Evolutionary conservation across 2,888 invertebrate genomes (phyloP).

Genomic region (Chaetogeoica ovagalla): DNA sequence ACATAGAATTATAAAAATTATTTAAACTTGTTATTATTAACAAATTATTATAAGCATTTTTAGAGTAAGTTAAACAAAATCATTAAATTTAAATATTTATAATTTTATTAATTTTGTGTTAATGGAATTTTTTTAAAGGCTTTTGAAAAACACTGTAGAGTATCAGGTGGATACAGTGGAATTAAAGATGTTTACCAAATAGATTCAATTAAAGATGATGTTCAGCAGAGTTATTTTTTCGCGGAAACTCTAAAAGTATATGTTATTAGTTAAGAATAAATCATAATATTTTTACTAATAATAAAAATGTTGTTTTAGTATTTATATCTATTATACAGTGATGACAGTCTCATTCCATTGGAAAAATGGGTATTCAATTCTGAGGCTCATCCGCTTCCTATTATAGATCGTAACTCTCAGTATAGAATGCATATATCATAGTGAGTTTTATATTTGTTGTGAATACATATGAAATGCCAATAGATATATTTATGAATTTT

Average conservation of each 20-base stretch:
- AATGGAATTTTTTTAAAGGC: conserved; percentile 65
- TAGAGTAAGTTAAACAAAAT: conserved; percentile 8
- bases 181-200: conserved; percentile 90
- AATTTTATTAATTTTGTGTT: neutral
- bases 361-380: conserved; percentile 99
- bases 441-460: neutral
- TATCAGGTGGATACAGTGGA: conserved; percentile 91
- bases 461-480: neutral
- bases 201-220: conserved; percentile 88
- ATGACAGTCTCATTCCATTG: conserved; percentile 84
- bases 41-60: conserved; percentile 5
- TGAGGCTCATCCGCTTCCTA: conserved; percentile 95
- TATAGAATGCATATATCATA: conserved; percentile 61
- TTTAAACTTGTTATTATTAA: neutral
- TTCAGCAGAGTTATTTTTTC: conserved; percentile 98
- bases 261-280: conserved; percentile 44
- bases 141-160: conserved; percentile 88
- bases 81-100: neutral
- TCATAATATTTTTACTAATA: conserved; percentile 21
- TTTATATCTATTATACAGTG: conserved; percentile 93
- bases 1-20: neutral
- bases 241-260: conserved; percentile 95
- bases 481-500: neutral
- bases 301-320: conserved; percentile 72
- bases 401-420: conserved; percentile 77